Base-by-base conservation (phyloP, 1,140 invertebrate genomes). In the Melipona quadrifasciata region DNA sequence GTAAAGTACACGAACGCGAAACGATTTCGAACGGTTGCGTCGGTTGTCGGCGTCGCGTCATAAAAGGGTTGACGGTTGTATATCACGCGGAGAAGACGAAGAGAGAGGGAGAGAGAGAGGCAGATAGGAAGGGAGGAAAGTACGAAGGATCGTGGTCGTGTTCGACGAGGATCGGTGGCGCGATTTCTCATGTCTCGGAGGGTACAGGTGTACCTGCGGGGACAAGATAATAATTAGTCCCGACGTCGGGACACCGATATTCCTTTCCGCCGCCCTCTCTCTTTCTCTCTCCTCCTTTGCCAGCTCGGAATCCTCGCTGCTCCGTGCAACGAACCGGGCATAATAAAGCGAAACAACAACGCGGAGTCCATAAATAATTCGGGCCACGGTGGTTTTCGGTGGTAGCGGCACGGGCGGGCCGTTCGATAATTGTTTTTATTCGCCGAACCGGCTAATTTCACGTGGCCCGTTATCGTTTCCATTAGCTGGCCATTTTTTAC, bases 201-300 rank as follows among this genome's bases (percentile, higher is more conserved):
- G 74, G 79, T 85, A 84, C 89, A 89, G 87, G 89, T 91, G 89
- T 83, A 87, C 64, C 82, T 72, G 80, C 80, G 39, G 65, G 85
- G 76, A 85, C 82, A 80, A 89, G 88, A 91, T 93, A 92, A 93
- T 92, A 92, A 93, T 92, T 92, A 92, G 85, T 83, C 78, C 67
- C 86, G 79, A 83, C 79, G 73, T 80, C 75, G 72, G 80, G 86
- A 90, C 89, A 87, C 80, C 74, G 70, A 87, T 87, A 84, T 81
- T 88, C 78, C 65, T 77, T 77, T 61, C 65, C 21, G 21, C 65
- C 39, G 55, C 51, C 70, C 65, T n/a, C 34, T 39, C 6, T 16
- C 24, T 14, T 3, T n/a, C 19, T 39, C 34, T 11, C 34, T 10
- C 24, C 58, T 55, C 61, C 27, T 5, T 57, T 51, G 14, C 57